Conservation (phyloP, 2,113 vertebrate genomes). For the Pelobates fuscus region DNA sequence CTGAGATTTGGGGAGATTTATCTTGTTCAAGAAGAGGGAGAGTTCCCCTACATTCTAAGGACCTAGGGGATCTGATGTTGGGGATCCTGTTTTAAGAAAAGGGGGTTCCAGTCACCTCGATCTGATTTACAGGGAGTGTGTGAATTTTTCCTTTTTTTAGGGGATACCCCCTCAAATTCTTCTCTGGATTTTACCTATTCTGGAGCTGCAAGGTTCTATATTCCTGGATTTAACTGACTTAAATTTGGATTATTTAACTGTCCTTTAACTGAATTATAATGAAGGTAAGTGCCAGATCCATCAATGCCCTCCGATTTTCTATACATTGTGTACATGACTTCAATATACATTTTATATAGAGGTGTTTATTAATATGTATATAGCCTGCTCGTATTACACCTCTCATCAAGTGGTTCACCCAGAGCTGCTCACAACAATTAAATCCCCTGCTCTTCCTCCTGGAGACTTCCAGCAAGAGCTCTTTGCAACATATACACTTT, state of each 20-base stretch:
- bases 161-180: neutral
- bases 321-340: too few relatives aligned
- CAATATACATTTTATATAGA: too few relatives aligned
- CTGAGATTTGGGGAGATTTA: neutral
- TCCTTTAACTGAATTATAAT: slow-evolving; percentile 55
- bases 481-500: too few relatives aligned
- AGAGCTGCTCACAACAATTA: too few relatives aligned
- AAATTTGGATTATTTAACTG: slow-evolving; percentile 66
- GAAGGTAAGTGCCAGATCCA: slow-evolving; percentile 66
- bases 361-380: too few relatives aligned
- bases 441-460: too few relatives aligned
- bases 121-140: neutral
- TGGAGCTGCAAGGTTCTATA: slow-evolving; percentile 36
- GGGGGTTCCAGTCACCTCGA: neutral
- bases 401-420: too few relatives aligned
- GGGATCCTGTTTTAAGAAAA: too few relatives aligned
- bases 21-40: neutral
- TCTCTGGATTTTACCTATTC: neutral
- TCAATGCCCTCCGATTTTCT: too few relatives aligned
- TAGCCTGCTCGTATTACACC: too few relatives aligned
- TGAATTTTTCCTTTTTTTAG: neutral
- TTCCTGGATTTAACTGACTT: slow-evolving; percentile 43
- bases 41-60: neutral
- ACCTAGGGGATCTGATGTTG: neutral
- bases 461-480: too few relatives aligned